phyloP scores from a whole-genome alignment of 2,113 vertebrate genomes.

The Hucho hucho region DNA sequence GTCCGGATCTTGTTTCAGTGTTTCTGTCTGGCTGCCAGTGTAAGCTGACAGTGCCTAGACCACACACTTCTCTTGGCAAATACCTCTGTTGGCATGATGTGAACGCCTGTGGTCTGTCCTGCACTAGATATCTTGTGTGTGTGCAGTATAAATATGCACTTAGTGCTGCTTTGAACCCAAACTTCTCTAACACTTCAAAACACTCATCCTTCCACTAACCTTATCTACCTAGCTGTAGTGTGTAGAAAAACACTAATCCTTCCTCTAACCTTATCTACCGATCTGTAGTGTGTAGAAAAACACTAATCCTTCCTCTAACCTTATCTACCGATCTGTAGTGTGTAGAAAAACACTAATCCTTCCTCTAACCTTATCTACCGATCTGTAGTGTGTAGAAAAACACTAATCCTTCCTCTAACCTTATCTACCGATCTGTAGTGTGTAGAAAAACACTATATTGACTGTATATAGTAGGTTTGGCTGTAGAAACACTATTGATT shows the following conservation, averaged over 20 bases:
- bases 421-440: not conserved
- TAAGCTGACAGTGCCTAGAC: conserved; percentile 28
- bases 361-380: too few relatives aligned
- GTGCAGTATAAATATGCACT: not conserved
- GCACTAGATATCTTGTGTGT: conserved; percentile 1
- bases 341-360: too few relatives aligned
- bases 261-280: too few relatives aligned
- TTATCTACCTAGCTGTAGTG: too few relatives aligned
- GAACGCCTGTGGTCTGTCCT: conserved; percentile 17
- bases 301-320: too few relatives aligned
- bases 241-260: too few relatives aligned
- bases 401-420: not conserved
- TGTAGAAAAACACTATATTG: not conserved
- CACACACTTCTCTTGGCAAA: conserved; percentile 46
- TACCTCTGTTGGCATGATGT: conserved; percentile 15
- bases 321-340: too few relatives aligned
- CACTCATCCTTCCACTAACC: too few relatives aligned
- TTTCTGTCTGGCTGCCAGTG: not conserved
- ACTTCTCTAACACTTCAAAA: not conserved
- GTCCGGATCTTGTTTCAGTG: not conserved
- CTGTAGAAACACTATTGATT: not conserved
- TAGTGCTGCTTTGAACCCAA: not conserved
- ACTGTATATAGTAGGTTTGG: not conserved
- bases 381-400: not conserved
- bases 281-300: too few relatives aligned